Conservation (phyloP, 2,888 invertebrate species). For the Papilio elwesi region DNA sequence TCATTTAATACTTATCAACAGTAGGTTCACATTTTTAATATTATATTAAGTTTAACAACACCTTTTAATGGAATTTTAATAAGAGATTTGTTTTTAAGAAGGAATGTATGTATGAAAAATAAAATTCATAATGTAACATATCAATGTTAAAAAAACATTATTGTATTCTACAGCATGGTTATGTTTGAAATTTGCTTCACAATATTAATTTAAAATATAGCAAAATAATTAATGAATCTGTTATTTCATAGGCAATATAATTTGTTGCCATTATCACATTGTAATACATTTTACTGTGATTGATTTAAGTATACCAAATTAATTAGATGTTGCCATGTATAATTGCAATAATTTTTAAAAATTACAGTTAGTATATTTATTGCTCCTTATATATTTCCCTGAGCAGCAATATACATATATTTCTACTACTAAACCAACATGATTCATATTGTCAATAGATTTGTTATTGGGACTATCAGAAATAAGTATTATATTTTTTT, state of each 20-base stretch:
- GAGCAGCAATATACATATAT: too few species aligned
- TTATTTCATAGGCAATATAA: background rate
- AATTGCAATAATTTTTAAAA: constrained; percentile 6
- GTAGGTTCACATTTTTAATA: too few species aligned
- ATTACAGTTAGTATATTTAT: background rate
- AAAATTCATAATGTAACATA: background rate
- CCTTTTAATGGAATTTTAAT: too few species aligned
- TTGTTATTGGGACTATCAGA: too few species aligned
- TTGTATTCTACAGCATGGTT: background rate
- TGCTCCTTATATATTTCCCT: too few species aligned
- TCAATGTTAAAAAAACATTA: background rate
- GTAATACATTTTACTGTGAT: constrained; percentile 18
- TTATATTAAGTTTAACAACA: too few species aligned
- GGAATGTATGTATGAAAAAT: too few species aligned
- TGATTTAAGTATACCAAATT: constrained; percentile 33
- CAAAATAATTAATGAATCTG: constrained; percentile 15
- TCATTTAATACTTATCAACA: too few species aligned
- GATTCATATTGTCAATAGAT: too few species aligned
- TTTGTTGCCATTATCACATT: constrained; percentile 29
- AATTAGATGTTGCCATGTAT: constrained; percentile 29
- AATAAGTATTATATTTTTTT: too few species aligned
- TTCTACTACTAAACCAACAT: too few species aligned
- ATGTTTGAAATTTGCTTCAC: background rate
- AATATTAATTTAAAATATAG: background rate
- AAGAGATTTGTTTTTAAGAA: too few species aligned